Conservation (phyloP, 2,797 vertebrate species). For the Chanos chanos region DNA sequence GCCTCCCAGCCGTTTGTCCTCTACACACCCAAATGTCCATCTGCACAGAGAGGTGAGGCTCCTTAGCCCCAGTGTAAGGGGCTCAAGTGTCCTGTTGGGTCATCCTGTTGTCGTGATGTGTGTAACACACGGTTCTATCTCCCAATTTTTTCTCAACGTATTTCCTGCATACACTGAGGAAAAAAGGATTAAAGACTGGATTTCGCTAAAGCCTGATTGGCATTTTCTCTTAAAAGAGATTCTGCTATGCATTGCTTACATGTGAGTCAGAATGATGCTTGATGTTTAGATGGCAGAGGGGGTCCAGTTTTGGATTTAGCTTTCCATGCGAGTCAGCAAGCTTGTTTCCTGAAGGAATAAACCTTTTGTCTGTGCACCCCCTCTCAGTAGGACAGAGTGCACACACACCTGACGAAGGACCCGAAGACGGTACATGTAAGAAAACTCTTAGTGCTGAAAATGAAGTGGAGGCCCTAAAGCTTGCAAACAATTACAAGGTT, state of each 20-base stretch:
- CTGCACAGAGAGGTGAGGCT: constrained; percentile 58
- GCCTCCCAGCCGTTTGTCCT: constrained; percentile 49
- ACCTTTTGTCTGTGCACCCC: background rate
- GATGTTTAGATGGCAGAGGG: no score
- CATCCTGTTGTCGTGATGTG: no score
- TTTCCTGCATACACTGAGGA: no score
- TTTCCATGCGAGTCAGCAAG: background rate
- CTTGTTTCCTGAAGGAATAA: background rate
- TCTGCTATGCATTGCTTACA: no score
- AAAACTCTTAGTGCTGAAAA: constrained; percentile 79
- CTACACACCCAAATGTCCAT: constrained; percentile 45
- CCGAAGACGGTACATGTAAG: constrained; percentile 68
- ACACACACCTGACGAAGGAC: constrained; percentile 62
- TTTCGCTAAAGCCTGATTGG: no score
- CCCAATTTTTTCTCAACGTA: no score
- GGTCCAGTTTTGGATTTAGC: no score
- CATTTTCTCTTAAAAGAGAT: no score
- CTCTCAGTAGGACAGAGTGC: constrained; percentile 52
- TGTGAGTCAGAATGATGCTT: no score
- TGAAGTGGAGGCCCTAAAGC: constrained; percentile 79
- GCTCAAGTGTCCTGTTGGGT: no score
- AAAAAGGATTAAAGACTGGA: no score
- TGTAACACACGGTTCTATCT: no score
- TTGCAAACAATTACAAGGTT: constrained; percentile 85
- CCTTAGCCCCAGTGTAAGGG: background rate